Percentiles rank a stretch among this genome's conserved stretches.
phyloP scores from a whole-genome alignment of 2,797 vertebrate species.

The Sarcophilus harrisii region DNA sequence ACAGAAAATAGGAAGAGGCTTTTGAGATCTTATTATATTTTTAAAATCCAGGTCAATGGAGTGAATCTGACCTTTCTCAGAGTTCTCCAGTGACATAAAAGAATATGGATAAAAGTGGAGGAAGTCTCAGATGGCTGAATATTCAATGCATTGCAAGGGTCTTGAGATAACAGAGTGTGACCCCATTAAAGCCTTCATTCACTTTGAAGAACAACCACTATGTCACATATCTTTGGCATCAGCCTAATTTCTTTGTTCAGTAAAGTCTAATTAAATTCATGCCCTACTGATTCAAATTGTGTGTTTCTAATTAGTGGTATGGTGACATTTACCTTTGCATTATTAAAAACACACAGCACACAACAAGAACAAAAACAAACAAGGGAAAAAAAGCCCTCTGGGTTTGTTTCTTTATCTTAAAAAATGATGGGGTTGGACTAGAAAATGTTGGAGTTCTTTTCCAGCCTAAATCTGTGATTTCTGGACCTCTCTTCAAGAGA shows the following conservation, averaged over 20 bases:
- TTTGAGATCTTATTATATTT: background rate
- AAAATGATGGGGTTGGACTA: background rate
- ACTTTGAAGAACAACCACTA: background rate
- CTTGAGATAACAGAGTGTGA: background rate
- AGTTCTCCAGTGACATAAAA: background rate
- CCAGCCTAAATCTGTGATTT: background rate
- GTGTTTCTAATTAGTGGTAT: background rate
- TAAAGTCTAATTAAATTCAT: background rate
- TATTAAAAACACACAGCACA: background rate
- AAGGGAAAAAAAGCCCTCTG: background rate
- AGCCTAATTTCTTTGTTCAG: background rate
- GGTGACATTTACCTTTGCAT: background rate
- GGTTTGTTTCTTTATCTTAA: background rate
- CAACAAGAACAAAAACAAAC: background rate
- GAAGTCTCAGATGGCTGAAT: background rate
- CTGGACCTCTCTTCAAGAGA: background rate
- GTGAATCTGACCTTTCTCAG: background rate
- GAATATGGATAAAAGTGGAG: background rate
- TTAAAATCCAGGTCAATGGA: background rate
- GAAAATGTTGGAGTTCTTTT: background rate
- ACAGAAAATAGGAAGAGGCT: background rate
- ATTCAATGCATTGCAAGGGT: background rate
- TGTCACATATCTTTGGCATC: background rate
- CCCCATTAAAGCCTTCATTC: background rate
- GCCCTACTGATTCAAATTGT: background rate